Percentiles rank a stretch among this genome's conserved stretches.
phyloP scores from a whole-genome alignment of 2,113 vertebrate species.

The Siphamia tubifer region DNA sequence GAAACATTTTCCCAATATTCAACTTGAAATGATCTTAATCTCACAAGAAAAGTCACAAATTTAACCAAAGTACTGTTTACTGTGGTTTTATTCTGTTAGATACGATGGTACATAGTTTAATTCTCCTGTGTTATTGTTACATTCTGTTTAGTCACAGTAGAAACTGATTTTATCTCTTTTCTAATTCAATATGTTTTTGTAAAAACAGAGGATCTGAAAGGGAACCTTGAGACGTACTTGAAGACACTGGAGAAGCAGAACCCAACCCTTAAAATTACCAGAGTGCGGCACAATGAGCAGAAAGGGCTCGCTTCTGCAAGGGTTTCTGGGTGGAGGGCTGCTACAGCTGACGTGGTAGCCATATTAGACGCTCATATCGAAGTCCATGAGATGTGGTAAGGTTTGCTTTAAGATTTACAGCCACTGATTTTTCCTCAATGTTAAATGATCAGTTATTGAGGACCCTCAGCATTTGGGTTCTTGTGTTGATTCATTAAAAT shows the following conservation, averaged over 20 bases:
- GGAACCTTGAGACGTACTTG: slow-evolving; percentile 47
- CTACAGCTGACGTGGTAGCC: slow-evolving; percentile 78
- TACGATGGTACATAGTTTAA: too few relatives aligned
- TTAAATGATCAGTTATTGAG: too few relatives aligned
- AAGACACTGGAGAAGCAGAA: slow-evolving; percentile 41
- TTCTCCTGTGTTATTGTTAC: too few relatives aligned
- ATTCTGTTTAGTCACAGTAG: neutral
- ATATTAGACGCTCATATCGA: slow-evolving; percentile 84
- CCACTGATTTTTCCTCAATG: too few relatives aligned
- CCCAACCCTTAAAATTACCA: slow-evolving; percentile 40
- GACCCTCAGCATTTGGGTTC: too few relatives aligned
- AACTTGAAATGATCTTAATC: too few relatives aligned
- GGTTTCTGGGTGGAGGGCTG: slow-evolving; percentile 72
- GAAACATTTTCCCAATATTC: too few relatives aligned
- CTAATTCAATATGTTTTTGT: neutral
- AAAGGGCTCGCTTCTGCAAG: slow-evolving; percentile 70
- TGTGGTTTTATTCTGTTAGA: too few relatives aligned
- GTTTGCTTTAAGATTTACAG: neutral
- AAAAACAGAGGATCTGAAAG: slow-evolving; percentile 64
- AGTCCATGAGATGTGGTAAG: slow-evolving; percentile 76
- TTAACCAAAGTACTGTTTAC: too few relatives aligned
- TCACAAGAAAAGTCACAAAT: too few relatives aligned
- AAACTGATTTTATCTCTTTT: neutral
- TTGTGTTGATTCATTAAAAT: too few relatives aligned
- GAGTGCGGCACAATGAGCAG: slow-evolving; percentile 67